Evolutionary conservation across 2,888 invertebrate species (phyloP).

Genomic region (Himalopsyche tibetana): DNA sequence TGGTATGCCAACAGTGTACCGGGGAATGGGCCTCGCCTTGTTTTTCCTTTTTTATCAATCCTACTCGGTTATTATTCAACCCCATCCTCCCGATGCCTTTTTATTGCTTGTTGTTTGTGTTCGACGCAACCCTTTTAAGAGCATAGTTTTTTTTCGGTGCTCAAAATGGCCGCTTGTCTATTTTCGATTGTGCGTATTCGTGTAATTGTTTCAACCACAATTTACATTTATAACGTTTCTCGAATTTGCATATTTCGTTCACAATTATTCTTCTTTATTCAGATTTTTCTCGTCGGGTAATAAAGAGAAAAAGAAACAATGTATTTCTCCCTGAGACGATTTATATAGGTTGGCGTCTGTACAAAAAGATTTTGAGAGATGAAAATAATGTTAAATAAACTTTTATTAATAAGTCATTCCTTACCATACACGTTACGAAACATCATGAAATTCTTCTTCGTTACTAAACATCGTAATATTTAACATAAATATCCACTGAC

Average conservation of each 20-base stretch:
- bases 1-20: conserved; percentile 44
- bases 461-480: too few species aligned
- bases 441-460: too few species aligned
- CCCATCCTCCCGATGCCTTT: background rate
- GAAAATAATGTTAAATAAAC: too few species aligned
- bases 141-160: conserved; percentile 46
- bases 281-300: conserved; percentile 36
- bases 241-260: conserved; percentile 44
- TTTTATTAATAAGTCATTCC: too few species aligned
- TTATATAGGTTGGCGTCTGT: background rate
- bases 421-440: too few species aligned
- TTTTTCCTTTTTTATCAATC: conserved; percentile 61
- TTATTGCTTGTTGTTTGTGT: conserved; percentile 36
- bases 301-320: conserved; percentile 39
- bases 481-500: too few species aligned
- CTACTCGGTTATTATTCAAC: conserved; percentile 59
- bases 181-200: conserved; percentile 50
- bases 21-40: conserved; percentile 59
- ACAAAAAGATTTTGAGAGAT: too few species aligned
- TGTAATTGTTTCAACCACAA: conserved; percentile 47
- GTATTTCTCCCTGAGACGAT: conserved; percentile 17
- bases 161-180: conserved; percentile 47
- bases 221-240: conserved; percentile 51
- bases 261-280: conserved; percentile 44
- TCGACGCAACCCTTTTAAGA: conserved; percentile 54